These are phyloP conservation scores for Pantherophis guttatus DNA, from an alignment of 2,113 vertebrate species.

Conservation along the genomic window DNA sequence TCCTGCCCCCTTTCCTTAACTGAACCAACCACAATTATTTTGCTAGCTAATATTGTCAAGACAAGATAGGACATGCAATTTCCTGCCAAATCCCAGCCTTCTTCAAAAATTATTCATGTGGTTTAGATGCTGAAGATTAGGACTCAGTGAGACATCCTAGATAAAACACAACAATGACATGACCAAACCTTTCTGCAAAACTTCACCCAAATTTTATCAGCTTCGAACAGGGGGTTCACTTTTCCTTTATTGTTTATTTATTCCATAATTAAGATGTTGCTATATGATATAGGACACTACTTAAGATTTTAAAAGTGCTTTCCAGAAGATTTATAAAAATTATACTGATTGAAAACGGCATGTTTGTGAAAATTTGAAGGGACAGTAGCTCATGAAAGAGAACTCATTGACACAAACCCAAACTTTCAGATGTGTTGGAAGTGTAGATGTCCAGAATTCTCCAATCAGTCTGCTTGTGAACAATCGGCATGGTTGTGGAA, in stretches of 20 bases:
- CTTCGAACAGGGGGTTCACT: conserved; percentile 36
- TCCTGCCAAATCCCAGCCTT: conserved; percentile 64
- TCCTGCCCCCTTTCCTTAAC: not conserved
- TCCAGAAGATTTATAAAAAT: not conserved
- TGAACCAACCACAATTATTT: conserved; percentile 63
- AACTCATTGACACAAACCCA: not conserved
- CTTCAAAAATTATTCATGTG: conserved; percentile 68
- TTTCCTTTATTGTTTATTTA: conserved; percentile 51
- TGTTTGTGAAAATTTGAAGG: not conserved
- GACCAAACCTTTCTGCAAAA: conserved; percentile 44
- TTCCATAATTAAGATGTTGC: conserved; percentile 57
- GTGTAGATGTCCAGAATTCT: not conserved
- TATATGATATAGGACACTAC: conserved; percentile 32
- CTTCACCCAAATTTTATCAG: conserved; percentile 43
- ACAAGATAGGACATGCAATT: conserved; percentile 65
- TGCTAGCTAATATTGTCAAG: conserved; percentile 55
- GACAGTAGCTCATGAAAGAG: not conserved
- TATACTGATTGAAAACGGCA: not conserved
- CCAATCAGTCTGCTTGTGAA: not conserved
- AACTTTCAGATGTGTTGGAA: not conserved
- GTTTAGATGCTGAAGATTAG: conserved; percentile 70
- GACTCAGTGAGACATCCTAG: conserved; percentile 56
- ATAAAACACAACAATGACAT: conserved; percentile 57
- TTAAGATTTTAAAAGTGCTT: conserved; percentile 34
- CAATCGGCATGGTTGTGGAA: not conserved